These are phyloP conservation scores for Tiliacea citrago DNA, from an alignment of 2,888 invertebrate genomes.

Conservation along the genomic window DNA sequence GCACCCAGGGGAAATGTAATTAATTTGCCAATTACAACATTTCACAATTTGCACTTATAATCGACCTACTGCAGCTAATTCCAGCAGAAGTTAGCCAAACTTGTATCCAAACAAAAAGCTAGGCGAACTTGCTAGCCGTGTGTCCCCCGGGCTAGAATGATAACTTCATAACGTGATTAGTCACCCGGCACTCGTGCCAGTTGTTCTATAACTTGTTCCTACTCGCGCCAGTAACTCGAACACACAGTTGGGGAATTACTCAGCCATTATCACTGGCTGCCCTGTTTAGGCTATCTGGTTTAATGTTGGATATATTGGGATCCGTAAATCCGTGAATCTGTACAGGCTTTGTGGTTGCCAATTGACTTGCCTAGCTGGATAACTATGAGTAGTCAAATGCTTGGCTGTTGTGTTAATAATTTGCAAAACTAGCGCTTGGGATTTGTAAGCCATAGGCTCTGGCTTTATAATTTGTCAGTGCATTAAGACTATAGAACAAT, in stretches of 20 bases:
- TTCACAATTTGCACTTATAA: constrained; percentile 13
- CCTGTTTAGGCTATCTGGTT: constrained; percentile 28
- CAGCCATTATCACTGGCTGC: constrained; percentile 46
- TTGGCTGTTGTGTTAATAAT: background rate
- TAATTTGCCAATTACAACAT: background rate
- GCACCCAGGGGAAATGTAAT: background rate
- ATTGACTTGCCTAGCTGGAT: constrained; percentile 14
- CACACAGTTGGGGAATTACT: constrained; percentile 52
- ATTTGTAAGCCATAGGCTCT: too few species aligned
- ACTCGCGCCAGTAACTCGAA: constrained; percentile 54
- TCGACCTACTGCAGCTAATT: constrained; percentile 6
- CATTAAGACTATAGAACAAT: background rate
- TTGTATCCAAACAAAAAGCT: constrained; percentile 47
- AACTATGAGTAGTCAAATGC: constrained; percentile 17
- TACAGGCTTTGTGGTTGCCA: constrained; percentile 18
- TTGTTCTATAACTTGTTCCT: constrained; percentile 57
- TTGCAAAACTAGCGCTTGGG: background rate
- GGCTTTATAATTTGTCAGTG: background rate
- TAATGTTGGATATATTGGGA: constrained; percentile 22
- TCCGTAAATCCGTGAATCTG: constrained; percentile 28
- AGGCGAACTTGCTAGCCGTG: constrained; percentile 27
- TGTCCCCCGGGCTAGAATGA: constrained; percentile 58
- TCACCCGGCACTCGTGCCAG: constrained; percentile 58
- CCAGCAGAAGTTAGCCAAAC: constrained; percentile 27
- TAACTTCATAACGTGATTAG: constrained; percentile 67